These are phyloP conservation scores for Choloepus hoffmanni DNA, from an alignment of 2,113 vertebrate genomes.

Conservation along the genomic window DNA sequence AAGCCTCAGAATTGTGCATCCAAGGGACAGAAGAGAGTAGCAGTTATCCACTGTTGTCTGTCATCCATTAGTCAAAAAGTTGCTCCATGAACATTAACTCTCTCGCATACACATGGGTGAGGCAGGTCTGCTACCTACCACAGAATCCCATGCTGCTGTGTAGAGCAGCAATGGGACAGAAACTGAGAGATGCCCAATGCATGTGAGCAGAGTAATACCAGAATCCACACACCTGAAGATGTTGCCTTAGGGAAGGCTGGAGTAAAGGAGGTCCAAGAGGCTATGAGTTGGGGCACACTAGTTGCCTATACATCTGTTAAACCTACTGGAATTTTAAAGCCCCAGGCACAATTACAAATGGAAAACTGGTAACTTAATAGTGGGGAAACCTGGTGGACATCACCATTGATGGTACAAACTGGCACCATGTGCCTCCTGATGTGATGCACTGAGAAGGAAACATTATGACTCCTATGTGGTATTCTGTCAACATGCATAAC, in stretches of 20 bases:
- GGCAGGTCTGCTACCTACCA: neutral
- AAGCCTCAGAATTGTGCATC: neutral
- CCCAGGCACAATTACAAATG: neutral
- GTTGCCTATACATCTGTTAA: neutral
- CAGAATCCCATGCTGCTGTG: neutral
- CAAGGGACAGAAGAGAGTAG: neutral
- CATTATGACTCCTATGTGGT: neutral
- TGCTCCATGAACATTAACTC: neutral
- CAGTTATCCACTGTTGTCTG: neutral
- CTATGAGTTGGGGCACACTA: neutral
- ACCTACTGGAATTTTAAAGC: neutral
- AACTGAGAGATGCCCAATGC: neutral
- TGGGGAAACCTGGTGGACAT: neutral
- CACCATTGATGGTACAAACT: neutral
- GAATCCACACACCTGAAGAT: neutral
- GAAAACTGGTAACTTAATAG: neutral
- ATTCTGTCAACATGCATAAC: neutral
- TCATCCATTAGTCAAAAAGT: neutral
- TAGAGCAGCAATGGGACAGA: neutral
- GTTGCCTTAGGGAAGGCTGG: neutral
- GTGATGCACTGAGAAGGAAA: neutral
- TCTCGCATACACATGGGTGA: neutral
- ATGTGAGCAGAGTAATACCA: neutral
- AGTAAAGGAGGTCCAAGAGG: neutral
- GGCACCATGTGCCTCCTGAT: neutral